Evolutionary conservation across 2,797 vertebrate genomes (phyloP).

Genomic region (Chiroxiphia lanceolata): DNA sequence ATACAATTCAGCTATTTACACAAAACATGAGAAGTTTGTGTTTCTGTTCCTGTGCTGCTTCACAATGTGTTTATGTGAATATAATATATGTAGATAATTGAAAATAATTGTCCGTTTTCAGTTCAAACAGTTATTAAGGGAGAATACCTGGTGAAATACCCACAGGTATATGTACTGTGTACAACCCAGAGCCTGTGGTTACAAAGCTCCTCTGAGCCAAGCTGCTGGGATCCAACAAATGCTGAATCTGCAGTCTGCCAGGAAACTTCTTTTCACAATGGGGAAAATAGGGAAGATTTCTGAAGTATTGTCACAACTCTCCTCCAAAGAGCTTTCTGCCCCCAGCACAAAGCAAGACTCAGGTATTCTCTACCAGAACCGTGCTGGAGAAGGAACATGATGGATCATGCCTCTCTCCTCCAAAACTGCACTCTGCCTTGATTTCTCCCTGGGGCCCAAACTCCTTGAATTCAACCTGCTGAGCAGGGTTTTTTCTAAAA

Average conservation of each 20-base stretch:
- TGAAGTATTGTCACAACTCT: neutral
- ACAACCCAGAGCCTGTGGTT: neutral
- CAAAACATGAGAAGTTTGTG: neutral
- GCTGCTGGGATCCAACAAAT: neutral
- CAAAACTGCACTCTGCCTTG: neutral
- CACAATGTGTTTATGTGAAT: neutral
- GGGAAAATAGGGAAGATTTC: neutral
- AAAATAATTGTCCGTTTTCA: slow-evolving; percentile 29
- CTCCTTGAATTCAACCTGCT: neutral
- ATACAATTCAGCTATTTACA: neutral
- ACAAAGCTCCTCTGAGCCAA: slow-evolving; percentile 1
- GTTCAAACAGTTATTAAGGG: slow-evolving; percentile 10
- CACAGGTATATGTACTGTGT: neutral
- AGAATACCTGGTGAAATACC: neutral
- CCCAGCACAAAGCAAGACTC: neutral
- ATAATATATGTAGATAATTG: neutral
- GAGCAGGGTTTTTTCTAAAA: neutral
- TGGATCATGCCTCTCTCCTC: neutral
- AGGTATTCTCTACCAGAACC: neutral
- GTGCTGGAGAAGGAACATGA: neutral
- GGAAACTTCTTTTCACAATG: neutral
- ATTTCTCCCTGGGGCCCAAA: neutral
- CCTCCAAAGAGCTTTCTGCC: neutral
- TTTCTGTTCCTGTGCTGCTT: neutral
- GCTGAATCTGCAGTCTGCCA: neutral